Base-by-base conservation (phyloP, 2,113 vertebrate species). In the Etheostoma cragini region DNA sequence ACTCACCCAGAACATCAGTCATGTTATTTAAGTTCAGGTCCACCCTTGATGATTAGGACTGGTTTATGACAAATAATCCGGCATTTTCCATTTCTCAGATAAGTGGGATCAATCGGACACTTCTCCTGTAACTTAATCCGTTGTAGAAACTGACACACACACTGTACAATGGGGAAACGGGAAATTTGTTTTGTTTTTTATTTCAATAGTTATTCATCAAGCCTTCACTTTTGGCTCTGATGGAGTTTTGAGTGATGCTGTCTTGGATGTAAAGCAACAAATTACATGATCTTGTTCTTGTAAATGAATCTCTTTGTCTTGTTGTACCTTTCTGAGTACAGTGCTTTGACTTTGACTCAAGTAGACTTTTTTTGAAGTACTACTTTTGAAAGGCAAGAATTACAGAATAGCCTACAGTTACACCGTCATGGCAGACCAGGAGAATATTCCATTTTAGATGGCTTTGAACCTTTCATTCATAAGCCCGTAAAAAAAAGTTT, bases 391-490 rank as follows among this genome's bases (percentile, higher is more conserved):
- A 76, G 70, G 46, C 5, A 3, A 78, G 57, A 74, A 79, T 87
- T 83, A 85, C 49, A 86, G 52, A 38, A 64, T 72, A n/a, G 72
- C 80, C 84, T 60, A 73, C 47, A 77, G 88, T 81, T 74, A 86
- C 42, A 53, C 21, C 38, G 84, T 69, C 76, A 76, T 85, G 83
- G 72, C 42, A 16, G 74, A 88, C 61, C 86, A 50, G 82, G 75
- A 77, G 73, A 64, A 82, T 86, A 83, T 89, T 87, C 65, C 65
- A 86, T 87, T 83, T 78, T 78, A 65, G 77, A 76, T 87, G 83
- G 62, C 92, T 91, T 91, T 93, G 92, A 92, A 92, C 63, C 78
- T 75, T 78, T 73, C 35, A 47, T 50, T 64, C 68, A 77, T 76
- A 73, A 83, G 78, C 53, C 82, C n/a, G 58, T 76, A 84, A 42